Percentiles rank a stretch among this genome's conserved stretches.
These are phyloP conservation scores for Meganola albula DNA, from an alignment of 2,888 invertebrate genomes.

Conservation along the genomic window DNA sequence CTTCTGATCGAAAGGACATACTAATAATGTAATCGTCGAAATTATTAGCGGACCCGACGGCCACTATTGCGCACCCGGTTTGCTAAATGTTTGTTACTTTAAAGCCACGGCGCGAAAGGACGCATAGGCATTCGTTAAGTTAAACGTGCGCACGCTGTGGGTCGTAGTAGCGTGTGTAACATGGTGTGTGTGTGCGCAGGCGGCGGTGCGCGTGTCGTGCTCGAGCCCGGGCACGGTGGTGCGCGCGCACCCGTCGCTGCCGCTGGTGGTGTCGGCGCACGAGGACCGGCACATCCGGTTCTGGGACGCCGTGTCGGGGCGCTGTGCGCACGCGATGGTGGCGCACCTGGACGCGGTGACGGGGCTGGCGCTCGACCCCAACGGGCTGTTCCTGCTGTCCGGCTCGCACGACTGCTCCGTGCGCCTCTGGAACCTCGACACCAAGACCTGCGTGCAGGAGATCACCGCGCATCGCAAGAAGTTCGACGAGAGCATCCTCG, in stretches of 20 bases:
- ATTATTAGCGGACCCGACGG: no score
- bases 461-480: slow-evolving; percentile 99
- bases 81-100: no score
- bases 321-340: slow-evolving; percentile 98
- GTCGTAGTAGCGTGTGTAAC: no score
- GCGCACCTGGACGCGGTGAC: slow-evolving; percentile 99
- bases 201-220: slow-evolving; percentile 82
- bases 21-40: no score
- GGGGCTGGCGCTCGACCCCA: slow-evolving; percentile 97
- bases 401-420: slow-evolving; percentile 99
- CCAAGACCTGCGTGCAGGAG: slow-evolving; percentile 99
- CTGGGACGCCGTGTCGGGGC: slow-evolving; percentile 97
- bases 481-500: slow-evolving; percentile 99
- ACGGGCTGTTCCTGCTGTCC: slow-evolving; percentile 97
- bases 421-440: slow-evolving; percentile 99
- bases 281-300: slow-evolving; percentile 99
- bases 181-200: slow-evolving; percentile 62
- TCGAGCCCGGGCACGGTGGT: slow-evolving; percentile 84
- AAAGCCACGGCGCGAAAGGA: no score
- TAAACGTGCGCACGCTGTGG: no score
- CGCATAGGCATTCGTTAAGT: no score
- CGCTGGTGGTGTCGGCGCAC: slow-evolving; percentile 97
- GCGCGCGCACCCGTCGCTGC: slow-evolving; percentile 96
- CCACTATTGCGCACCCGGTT: no score
- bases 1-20: no score